Percentiles rank a stretch among this genome's conserved stretches.
phyloP scores from a whole-genome alignment of 2,797 vertebrate genomes.

The Falco berigora region DNA sequence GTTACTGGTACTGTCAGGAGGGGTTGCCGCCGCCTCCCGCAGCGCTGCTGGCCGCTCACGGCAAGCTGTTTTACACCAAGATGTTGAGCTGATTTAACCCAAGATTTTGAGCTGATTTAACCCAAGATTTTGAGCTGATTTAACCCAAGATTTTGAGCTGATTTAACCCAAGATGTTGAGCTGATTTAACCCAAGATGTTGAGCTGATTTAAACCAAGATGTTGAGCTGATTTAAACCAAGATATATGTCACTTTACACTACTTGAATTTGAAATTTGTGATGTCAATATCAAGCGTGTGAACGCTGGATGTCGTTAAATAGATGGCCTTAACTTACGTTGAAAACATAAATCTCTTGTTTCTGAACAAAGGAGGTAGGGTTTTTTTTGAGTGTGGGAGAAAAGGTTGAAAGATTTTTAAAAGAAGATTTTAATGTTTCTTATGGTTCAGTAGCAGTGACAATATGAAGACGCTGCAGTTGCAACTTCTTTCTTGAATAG shows the following conservation, averaged over 20 bases:
- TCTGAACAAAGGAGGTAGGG: neutral
- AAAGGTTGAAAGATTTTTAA: neutral
- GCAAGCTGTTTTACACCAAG: too few relatives aligned
- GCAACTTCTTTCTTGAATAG: neutral
- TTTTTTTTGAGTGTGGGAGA: too few relatives aligned
- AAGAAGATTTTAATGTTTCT: neutral
- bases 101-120: too few relatives aligned
- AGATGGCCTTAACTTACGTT: neutral
- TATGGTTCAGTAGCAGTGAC: too few relatives aligned
- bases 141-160: too few relatives aligned
- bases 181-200: too few relatives aligned
- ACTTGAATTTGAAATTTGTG: fast-evolving
- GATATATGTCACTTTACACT: neutral
- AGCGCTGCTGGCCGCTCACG: neutral
- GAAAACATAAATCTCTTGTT: neutral
- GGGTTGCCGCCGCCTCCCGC: fast-evolving
- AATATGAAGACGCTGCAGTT: fast-evolving
- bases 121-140: too few relatives aligned
- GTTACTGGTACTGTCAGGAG: neutral
- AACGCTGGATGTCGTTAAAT: neutral
- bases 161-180: too few relatives aligned
- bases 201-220: too few relatives aligned
- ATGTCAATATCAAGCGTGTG: fast-evolving
- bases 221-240: too few relatives aligned
- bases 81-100: too few relatives aligned